Percentiles rank a stretch among this genome's conserved stretches.
phyloP scores from a whole-genome alignment of 1,140 invertebrate genomes.

The Drosophila sp. region DNA sequence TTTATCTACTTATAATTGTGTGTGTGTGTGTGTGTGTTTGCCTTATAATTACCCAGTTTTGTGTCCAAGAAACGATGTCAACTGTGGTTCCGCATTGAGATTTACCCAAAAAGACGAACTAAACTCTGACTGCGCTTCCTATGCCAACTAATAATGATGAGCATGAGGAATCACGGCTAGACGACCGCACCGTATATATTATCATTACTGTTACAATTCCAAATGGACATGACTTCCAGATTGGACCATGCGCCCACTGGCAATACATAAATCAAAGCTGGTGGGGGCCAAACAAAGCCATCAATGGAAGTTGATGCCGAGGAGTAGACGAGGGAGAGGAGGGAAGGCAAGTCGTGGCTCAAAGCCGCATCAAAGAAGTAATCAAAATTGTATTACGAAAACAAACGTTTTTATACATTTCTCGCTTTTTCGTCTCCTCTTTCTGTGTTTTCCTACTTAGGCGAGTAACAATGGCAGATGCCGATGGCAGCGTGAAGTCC shows the following conservation, averaged over 20 bases:
- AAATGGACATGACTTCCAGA: conserved; percentile 55
- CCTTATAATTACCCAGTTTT: too few relatives aligned
- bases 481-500: conserved; percentile 9
- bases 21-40: background rate
- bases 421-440: conserved; percentile 4
- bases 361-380: conserved; percentile 73
- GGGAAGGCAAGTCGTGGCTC: conserved; percentile 4
- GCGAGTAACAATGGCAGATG: conserved; percentile 60
- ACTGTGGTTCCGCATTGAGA: conserved; percentile 43
- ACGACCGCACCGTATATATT: conserved; percentile 3
- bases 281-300: conserved; percentile 59
- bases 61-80: conserved; percentile 30
- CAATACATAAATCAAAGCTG: conserved; percentile 72
- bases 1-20: background rate
- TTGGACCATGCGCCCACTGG: conserved; percentile 47
- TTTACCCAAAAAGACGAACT: conserved; percentile 24
- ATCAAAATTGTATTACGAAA: conserved; percentile 83
- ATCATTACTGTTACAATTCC: conserved; percentile 73
- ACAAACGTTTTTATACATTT: conserved; percentile 77
- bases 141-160: conserved; percentile 37
- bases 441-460: conserved; percentile 41
- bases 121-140: conserved; percentile 26
- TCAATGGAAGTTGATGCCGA: conserved; percentile 53
- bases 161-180: conserved; percentile 45
- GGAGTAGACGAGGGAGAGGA: background rate